phyloP scores from a whole-genome alignment of 1,140 invertebrate genomes.

The Phymastichus coffea region DNA sequence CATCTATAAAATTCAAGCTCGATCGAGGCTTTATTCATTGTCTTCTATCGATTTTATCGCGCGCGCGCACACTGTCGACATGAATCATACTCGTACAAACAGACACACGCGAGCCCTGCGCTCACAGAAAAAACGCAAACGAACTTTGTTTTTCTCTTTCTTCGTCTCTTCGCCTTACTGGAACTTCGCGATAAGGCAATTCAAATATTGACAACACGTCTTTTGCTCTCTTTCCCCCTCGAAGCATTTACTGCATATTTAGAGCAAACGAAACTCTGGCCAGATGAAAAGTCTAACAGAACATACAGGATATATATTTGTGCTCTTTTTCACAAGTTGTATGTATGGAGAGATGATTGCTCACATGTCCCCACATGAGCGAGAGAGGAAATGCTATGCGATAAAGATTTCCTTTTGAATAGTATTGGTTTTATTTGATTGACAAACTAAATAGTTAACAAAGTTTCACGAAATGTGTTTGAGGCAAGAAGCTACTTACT shows the following conservation, averaged over 20 bases:
- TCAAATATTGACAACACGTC: slow-evolving; percentile 49
- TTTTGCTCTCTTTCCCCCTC: slow-evolving; percentile 24
- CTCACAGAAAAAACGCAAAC: not conserved
- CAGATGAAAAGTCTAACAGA: slow-evolving; percentile 39
- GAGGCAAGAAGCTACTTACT: no score
- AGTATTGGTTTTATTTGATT: no score
- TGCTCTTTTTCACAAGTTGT: slow-evolving; percentile 44
- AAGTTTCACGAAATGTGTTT: no score
- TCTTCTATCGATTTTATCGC: slow-evolving; percentile 6
- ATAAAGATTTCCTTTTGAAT: no score
- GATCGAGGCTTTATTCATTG: not conserved
- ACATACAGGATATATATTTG: slow-evolving; percentile 44
- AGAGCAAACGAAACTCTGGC: slow-evolving; percentile 29
- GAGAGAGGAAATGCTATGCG: no score
- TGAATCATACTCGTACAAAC: no score
- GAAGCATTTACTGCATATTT: slow-evolving; percentile 36
- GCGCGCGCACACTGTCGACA: no score
- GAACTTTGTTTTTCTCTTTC: not conserved
- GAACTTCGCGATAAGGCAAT: slow-evolving; percentile 46
- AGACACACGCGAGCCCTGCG: not conserved
- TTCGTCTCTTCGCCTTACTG: no score
- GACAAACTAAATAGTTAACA: no score
- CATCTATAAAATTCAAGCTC: not conserved
- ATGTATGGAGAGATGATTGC: no score
- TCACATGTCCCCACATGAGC: no score